phyloP scores from a whole-genome alignment of 23 tunicate species.

The Corella eumyota region DNA sequence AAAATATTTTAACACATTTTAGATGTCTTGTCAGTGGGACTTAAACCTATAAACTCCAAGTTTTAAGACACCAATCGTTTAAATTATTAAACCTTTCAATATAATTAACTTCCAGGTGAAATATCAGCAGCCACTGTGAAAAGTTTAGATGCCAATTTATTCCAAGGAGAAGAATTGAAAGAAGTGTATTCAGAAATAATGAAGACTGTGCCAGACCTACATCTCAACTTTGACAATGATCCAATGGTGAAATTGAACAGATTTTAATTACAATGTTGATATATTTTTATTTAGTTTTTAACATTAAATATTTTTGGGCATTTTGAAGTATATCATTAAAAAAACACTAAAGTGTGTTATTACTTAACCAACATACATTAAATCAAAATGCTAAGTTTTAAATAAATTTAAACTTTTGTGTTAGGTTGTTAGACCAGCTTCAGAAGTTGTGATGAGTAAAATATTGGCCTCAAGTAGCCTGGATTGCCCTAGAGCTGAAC shows the following conservation, averaged over 20 bases:
- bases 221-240: slow-evolving; percentile 62
- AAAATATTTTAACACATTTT: too few relatives aligned
- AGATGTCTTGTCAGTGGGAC: too few relatives aligned
- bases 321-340: background rate
- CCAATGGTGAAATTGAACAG: slow-evolving; percentile 24
- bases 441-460: slow-evolving; percentile 33
- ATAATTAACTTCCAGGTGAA: slow-evolving; percentile 84
- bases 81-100: too few relatives aligned
- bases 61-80: too few relatives aligned
- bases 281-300: background rate
- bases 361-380: too few relatives aligned
- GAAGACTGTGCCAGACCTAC: slow-evolving; percentile 66
- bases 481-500: slow-evolving; percentile 30
- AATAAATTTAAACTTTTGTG: background rate
- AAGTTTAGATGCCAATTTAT: slow-evolving; percentile 65
- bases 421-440: slow-evolving; percentile 60
- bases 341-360: background rate
- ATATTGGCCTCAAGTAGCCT: slow-evolving; percentile 66
- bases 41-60: too few relatives aligned
- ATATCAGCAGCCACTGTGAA: slow-evolving; percentile 66
- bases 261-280: background rate
- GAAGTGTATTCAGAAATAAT: slow-evolving; percentile 84
- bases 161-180: slow-evolving; percentile 68
- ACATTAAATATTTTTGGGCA: background rate
- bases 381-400: too few relatives aligned